Evolutionary conservation across 1,140 invertebrate genomes (phyloP), one percentile per base, ranked within the genome.

Genomic region (Anastatus disparis): DNA sequence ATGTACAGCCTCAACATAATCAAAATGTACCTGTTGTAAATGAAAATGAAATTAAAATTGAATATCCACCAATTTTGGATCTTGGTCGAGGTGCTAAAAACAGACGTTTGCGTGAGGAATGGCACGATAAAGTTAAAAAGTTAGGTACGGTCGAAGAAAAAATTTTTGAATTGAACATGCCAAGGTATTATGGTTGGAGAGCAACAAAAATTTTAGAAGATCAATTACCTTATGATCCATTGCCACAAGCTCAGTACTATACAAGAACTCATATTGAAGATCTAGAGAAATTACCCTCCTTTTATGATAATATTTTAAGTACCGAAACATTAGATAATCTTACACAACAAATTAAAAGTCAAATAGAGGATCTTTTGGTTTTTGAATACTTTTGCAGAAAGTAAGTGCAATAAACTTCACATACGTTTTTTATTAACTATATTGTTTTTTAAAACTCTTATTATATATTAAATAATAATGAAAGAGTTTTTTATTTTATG

Each of bases 141-240:
- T 73, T 93, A 40, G 85, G 89, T 52, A 93, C 92, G 1, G 88
- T 94, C 0, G 94, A 95, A 83, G 93, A 95, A 84, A 96, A 96
- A 81, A 86, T 93, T 62, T 90, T 93, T 50, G 92, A 92, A 77
- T 65, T 94, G 3, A 94, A 94, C 79, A 91, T 95, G 89, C 91
- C 92, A 7, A 87, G 88, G 55, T 94, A 92, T 80, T 95, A 94
- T 82, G 93, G 94, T 8, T 95, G 89, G 86, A 88, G 88, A 72
- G 88, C 87, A 29, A 78, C 90, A 24, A 83, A 89, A 69, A 78
- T 95, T 6, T 78, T 86, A 1, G 91, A 94, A 77, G 79, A 87
- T 53, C 52, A 72, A 22, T 76, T 91, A 52, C 89, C 88, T 3
- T 94, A 93, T 75, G 90, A 93, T 84, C 85, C 89, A 40, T 80